Conservation (phyloP, 2,113 vertebrate species). For the Corydoras maculifer region DNA sequence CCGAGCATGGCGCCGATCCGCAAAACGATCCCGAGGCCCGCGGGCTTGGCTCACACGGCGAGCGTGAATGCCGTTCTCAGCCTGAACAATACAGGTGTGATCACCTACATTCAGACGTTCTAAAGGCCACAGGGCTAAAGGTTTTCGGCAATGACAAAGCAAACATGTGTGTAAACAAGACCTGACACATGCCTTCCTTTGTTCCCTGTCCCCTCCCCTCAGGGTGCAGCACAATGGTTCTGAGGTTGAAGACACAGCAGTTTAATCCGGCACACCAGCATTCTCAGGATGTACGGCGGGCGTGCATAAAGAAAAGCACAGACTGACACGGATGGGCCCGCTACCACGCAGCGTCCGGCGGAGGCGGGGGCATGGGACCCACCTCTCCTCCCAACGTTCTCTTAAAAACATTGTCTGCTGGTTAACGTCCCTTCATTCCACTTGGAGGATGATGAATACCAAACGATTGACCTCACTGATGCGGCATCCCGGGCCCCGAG, state of each 20-base stretch:
- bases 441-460: background rate
- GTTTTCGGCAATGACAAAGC: constrained; percentile 8
- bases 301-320: constrained; percentile 20
- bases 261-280: constrained; percentile 21
- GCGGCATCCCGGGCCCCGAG: background rate
- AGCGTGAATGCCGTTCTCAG: background rate
- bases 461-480: background rate
- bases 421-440: background rate
- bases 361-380: background rate
- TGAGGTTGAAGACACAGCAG: constrained; percentile 30
- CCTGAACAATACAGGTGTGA: constrained; percentile 9
- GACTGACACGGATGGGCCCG: background rate
- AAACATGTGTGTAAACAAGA: constrained; percentile 23
- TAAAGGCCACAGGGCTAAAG: background rate
- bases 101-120: background rate
- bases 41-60: too few relatives aligned
- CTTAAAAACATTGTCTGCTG: background rate
- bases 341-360: background rate
- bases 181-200: constrained; percentile 3
- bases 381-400: background rate
- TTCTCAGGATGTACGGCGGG: constrained; percentile 10
- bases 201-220: background rate
- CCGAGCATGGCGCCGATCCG: background rate
- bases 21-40: background rate
- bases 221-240: constrained; percentile 12